These are phyloP conservation scores for Crotalus helleri DNA, from an alignment of 2,113 vertebrate species.

Conservation along the genomic window DNA sequence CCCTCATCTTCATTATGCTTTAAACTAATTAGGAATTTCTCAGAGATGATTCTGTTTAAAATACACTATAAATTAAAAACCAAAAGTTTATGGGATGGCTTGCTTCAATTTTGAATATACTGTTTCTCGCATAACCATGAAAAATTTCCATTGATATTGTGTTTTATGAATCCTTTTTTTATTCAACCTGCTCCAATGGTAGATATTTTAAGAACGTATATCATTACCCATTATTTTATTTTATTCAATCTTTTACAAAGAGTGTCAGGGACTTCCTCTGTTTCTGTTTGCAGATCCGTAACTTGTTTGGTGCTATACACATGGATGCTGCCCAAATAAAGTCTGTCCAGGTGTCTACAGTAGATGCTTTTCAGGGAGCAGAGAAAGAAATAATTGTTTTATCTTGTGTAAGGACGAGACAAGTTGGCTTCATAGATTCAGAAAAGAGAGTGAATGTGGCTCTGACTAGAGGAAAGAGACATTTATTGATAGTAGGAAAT, in stretches of 20 bases:
- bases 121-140: background rate
- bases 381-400: conserved; percentile 76
- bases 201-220: background rate
- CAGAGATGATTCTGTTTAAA: background rate
- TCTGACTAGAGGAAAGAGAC: conserved; percentile 72
- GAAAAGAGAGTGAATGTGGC: conserved; percentile 76
- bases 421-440: conserved; percentile 76
- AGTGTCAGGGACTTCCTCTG: accelerated
- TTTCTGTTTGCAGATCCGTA: conserved; percentile 59
- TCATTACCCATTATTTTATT: background rate
- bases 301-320: conserved; percentile 40
- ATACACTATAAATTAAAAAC: background rate
- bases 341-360: conserved; percentile 75
- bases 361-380: conserved; percentile 79
- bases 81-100: background rate
- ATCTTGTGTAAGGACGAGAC: conserved; percentile 75
- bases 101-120: background rate
- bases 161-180: background rate
- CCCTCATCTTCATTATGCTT: background rate
- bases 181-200: background rate
- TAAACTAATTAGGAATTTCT: background rate
- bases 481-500: conserved; percentile 73
- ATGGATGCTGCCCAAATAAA: conserved; percentile 29
- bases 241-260: background rate
- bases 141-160: background rate